A percentile compares a stretch with the other conserved stretches of the same genome.
These are phyloP conservation scores for Axea sp. DNA, from an alignment of 2,888 invertebrate genomes.

Conservation along the genomic window DNA sequence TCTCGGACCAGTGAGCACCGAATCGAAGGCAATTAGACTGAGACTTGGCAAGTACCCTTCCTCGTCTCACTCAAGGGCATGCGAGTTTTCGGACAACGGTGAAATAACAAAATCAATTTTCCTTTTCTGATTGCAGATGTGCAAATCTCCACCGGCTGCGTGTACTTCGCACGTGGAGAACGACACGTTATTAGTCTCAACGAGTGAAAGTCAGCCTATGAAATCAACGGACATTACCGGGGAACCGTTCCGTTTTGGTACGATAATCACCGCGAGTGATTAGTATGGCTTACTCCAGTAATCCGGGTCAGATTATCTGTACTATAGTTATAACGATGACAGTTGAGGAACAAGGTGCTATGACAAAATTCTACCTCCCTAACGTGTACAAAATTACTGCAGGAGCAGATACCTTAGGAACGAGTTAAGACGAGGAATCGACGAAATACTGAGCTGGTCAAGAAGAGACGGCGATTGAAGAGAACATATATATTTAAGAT, in stretches of 20 bases:
- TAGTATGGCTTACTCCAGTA: conserved; percentile 31
- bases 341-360: conserved; percentile 70
- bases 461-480: too few relatives aligned
- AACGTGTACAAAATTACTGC: conserved; percentile 73
- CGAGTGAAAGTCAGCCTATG: conserved; percentile 62
- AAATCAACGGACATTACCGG: conserved; percentile 54
- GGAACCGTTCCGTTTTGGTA: conserved; percentile 46
- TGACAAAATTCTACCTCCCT: conserved; percentile 75
- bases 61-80: too few relatives aligned
- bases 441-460: too few relatives aligned
- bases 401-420: conserved; percentile 65
- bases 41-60: too few relatives aligned
- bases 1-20: too few relatives aligned
- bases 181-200: conserved; percentile 66
- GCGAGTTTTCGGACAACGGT: too few relatives aligned
- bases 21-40: too few relatives aligned
- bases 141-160: conserved; percentile 67
- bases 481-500: conserved; percentile 23
- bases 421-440: conserved; percentile 57
- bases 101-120: not conserved
- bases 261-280: conserved; percentile 22
- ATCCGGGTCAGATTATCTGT: conserved; percentile 28
- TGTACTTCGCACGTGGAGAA: conserved; percentile 65
- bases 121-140: conserved; percentile 70
- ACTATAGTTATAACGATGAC: conserved; percentile 66